phyloP scores from a whole-genome alignment of 1,140 invertebrate species.

The Nephotettix cincticeps region DNA sequence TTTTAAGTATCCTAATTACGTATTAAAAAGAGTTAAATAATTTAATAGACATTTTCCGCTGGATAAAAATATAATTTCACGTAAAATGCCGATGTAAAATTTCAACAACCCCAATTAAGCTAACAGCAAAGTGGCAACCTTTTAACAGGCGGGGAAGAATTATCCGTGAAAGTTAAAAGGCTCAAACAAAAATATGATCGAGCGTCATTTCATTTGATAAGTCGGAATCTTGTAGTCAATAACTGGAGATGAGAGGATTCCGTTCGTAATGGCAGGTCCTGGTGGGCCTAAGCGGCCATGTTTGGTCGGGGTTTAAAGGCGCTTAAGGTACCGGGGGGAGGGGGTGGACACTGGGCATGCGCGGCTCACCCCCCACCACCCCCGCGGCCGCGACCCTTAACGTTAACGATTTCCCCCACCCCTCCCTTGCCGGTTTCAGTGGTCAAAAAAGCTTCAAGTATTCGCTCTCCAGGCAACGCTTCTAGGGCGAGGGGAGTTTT shows the following conservation, averaged over 20 bases:
- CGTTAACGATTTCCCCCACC: slow-evolving; percentile 27
- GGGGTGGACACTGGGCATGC: slow-evolving; percentile 1
- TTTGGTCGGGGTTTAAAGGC: slow-evolving; percentile 18
- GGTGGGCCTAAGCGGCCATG: slow-evolving; percentile 26
- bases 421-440: background rate
- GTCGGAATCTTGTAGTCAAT: slow-evolving; percentile 1
- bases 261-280: slow-evolving; percentile 17
- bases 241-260: background rate
- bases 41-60: too few relatives aligned
- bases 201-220: slow-evolving; percentile 12
- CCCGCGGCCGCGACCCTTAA: slow-evolving; percentile 9
- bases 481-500: background rate
- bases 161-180: too few relatives aligned
- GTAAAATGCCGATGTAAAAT: too few relatives aligned
- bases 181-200: slow-evolving; percentile 18
- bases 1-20: too few relatives aligned
- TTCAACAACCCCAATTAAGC: too few relatives aligned
- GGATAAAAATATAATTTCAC: too few relatives aligned
- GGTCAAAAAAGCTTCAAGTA: slow-evolving; percentile 25
- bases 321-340: slow-evolving; percentile 6
- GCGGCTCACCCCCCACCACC: background rate
- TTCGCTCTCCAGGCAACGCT: slow-evolving; percentile 8
- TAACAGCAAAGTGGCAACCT: too few relatives aligned
- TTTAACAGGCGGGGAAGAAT: too few relatives aligned
- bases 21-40: too few relatives aligned